Percentiles rank a stretch among this genome's conserved stretches.
These are phyloP conservation scores for Nestor notabilis DNA, from an alignment of 2,113 vertebrate genomes.

Conservation along the genomic window DNA sequence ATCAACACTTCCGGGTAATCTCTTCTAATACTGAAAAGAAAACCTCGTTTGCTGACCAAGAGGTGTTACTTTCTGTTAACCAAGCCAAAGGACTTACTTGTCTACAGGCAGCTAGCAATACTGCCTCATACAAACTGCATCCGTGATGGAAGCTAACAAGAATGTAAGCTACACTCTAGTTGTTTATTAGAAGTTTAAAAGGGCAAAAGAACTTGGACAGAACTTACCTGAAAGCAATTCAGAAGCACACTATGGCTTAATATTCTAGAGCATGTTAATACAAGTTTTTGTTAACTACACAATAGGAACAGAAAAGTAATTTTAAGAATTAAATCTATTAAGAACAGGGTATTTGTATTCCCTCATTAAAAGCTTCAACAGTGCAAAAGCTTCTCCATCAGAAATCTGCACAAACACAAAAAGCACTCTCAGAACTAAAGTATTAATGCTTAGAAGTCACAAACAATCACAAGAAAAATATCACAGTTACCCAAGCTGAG, in stretches of 20 bases:
- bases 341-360: fast-evolving
- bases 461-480: neutral
- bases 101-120: neutral
- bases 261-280: neutral
- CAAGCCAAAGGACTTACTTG: neutral
- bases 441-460: fast-evolving
- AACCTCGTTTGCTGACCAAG: neutral
- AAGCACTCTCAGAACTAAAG: neutral
- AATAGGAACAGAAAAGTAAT: fast-evolving
- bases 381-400: fast-evolving
- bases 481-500: fast-evolving
- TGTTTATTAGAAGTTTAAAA: neutral
- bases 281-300: fast-evolving
- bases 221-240: neutral
- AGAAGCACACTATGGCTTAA: neutral
- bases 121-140: neutral
- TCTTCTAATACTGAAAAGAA: neutral
- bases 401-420: neutral
- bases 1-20: neutral
- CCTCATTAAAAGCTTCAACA: too few species aligned
- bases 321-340: fast-evolving
- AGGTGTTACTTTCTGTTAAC: too few species aligned
- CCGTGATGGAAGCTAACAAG: neutral
- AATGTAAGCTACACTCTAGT: neutral
- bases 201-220: neutral